A percentile compares a stretch with the other conserved stretches of the same genome.
Conservation (phyloP, 2,888 invertebrate species). For the Conistra vaccinii region DNA sequence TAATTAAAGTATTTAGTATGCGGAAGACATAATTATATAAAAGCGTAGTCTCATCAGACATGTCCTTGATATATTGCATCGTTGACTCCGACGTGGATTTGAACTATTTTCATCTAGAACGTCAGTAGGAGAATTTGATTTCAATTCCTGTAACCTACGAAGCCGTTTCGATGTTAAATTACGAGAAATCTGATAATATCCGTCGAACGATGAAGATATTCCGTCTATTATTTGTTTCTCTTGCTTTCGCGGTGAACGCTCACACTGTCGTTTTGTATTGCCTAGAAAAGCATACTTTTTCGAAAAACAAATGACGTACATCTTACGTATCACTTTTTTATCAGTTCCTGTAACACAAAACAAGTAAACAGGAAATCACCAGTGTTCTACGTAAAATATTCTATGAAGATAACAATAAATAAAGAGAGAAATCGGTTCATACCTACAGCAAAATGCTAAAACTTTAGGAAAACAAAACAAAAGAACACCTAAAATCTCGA, state of each 20-base stretch:
- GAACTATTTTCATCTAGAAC: neutral
- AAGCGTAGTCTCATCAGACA: neutral
- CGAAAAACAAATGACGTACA: neutral
- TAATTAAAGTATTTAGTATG: neutral
- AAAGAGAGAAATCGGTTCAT: neutral
- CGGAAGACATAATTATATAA: neutral
- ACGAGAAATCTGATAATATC: neutral
- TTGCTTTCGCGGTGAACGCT: neutral
- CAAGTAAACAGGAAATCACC: neutral
- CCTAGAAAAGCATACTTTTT: neutral
- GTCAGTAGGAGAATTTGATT: conserved; percentile 18
- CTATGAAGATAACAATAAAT: neutral
- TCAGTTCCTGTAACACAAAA: neutral
- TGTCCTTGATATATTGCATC: neutral
- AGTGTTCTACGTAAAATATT: neutral
- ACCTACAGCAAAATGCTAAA: neutral
- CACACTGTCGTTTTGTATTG: neutral
- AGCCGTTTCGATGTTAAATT: neutral
- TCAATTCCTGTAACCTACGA: neutral
- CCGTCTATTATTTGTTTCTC: neutral
- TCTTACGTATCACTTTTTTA: neutral
- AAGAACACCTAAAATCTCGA: neutral
- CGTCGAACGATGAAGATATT: neutral
- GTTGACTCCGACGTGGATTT: no score
- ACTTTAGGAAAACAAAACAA: neutral